Percentiles rank a stretch among this genome's conserved stretches.
These are phyloP conservation scores for Physocephala rufipes DNA, from an alignment of 2,888 invertebrate species.

Conservation along the genomic window DNA sequence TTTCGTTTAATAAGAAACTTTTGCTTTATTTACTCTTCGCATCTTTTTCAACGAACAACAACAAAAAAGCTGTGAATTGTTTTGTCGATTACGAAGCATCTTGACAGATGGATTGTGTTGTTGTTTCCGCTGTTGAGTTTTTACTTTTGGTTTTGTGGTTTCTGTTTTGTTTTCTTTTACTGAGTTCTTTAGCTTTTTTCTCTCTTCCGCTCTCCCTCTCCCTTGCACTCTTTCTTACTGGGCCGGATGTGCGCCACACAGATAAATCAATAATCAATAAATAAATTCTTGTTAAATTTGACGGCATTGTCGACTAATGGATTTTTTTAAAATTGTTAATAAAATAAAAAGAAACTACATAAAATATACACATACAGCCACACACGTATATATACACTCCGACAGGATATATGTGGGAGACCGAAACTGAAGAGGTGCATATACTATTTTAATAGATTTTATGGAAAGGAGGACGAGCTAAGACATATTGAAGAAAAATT, in stretches of 20 bases:
- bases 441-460: too few species aligned
- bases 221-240: too few species aligned
- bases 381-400: too few species aligned
- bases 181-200: neutral
- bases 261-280: conserved; percentile 3
- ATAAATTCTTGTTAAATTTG: conserved; percentile 10
- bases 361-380: too few species aligned
- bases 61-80: conserved; percentile 32
- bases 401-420: too few species aligned
- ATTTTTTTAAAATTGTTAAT: neutral
- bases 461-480: too few species aligned
- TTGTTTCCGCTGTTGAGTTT: too few species aligned
- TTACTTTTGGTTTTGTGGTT: conserved; percentile 1
- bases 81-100: conserved; percentile 15
- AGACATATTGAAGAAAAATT: too few species aligned
- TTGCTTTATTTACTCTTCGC: conserved; percentile 23
- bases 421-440: too few species aligned
- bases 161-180: neutral
- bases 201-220: conserved; percentile 16
- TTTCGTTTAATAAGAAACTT: too few species aligned
- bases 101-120: neutral
- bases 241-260: conserved; percentile 26
- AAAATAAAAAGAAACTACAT: neutral
- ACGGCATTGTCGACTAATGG: neutral
- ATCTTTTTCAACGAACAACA: too few species aligned